Conservation (phyloP, 2,888 invertebrate species). For the Aleiodes leptofemur region DNA sequence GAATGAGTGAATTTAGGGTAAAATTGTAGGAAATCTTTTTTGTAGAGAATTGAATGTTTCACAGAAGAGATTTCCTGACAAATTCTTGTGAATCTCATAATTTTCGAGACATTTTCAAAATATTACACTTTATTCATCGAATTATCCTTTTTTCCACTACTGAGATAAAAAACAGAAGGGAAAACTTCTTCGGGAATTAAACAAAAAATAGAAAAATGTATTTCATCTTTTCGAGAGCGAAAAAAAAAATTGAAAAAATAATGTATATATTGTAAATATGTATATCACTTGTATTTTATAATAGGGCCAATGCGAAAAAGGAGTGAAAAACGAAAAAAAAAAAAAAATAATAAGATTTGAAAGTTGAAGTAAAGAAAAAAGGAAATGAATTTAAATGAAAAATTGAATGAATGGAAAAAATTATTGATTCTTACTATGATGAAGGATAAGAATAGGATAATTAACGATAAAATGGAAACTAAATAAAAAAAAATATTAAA, state of each 20-base stretch:
- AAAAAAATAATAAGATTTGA: constrained; percentile 10
- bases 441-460: constrained; percentile 71
- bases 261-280: constrained; percentile 75
- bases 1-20: too few species aligned
- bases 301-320: constrained; percentile 66
- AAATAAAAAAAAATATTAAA: constrained; percentile 66
- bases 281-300: constrained; percentile 74
- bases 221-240: constrained; percentile 60
- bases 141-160: neutral
- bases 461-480: constrained; percentile 63
- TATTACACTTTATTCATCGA: too few species aligned
- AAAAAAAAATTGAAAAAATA: constrained; percentile 54
- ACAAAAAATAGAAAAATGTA: constrained; percentile 48
- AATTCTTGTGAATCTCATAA: too few species aligned
- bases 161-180: constrained; percentile 16
- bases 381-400: constrained; percentile 41
- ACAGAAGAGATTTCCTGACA: too few species aligned
- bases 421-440: constrained; percentile 64
- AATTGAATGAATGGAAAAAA: constrained; percentile 52
- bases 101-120: too few species aligned
- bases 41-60: too few species aligned
- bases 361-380: constrained; percentile 21
- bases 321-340: constrained; percentile 13
- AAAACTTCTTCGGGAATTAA: constrained; percentile 47
- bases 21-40: too few species aligned